Evolutionary conservation across 2,888 invertebrate species (phyloP).

Genomic region (Papilio gigon): DNA sequence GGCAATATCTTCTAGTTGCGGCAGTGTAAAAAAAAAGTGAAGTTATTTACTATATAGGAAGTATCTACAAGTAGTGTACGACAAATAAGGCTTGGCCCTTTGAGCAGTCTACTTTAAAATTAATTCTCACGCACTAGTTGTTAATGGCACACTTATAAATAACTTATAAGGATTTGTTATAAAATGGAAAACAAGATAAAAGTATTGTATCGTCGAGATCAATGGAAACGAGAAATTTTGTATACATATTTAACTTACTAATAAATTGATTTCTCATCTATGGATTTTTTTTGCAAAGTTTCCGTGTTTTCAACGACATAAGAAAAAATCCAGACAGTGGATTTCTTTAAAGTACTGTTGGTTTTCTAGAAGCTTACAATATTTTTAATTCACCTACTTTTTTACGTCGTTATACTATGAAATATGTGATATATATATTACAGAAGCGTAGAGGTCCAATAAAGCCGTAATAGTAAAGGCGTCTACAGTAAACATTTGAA

Average conservation of each 20-base stretch:
- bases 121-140: slow-evolving; percentile 12
- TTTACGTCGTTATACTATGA: background rate
- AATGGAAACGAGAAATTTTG: no score
- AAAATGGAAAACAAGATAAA: background rate
- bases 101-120: slow-evolving; percentile 14
- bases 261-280: no score
- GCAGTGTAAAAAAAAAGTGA: background rate
- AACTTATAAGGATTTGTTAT: background rate
- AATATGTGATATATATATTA: background rate
- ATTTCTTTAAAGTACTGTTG: no score
- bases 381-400: background rate
- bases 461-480: background rate
- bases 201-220: background rate
- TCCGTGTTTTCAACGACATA: no score
- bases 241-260: no score
- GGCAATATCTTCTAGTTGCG: no score
- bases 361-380: background rate
- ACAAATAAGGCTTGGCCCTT: background rate
- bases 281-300: no score
- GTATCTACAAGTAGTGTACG: background rate
- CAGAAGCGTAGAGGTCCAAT: background rate
- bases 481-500: background rate
- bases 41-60: background rate
- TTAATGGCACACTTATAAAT: background rate
- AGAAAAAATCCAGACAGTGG: no score